Conservation (phyloP, 2,888 invertebrate species). For the Drosophila suboccidentalis region DNA sequence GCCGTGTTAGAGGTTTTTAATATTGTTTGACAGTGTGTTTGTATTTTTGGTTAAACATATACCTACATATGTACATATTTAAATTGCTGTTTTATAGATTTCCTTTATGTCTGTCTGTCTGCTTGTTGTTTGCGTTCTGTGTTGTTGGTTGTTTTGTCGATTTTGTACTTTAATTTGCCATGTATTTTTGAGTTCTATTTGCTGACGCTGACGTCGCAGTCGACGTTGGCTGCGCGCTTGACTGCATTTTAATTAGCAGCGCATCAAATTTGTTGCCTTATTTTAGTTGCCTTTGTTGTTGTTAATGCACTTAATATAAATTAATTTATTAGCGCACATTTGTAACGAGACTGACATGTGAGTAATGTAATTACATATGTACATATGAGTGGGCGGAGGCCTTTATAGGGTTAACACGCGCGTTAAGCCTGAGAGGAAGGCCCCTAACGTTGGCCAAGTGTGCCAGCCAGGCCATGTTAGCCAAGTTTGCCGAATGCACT, state of each 20-base stretch:
- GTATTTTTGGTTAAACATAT: conserved; percentile 4
- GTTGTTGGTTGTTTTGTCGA: not conserved
- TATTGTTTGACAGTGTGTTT: conserved; percentile 28
- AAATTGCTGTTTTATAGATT: conserved; percentile 4
- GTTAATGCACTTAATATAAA: conserved; percentile 44
- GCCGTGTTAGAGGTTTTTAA: conserved; percentile 17
- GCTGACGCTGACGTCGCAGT: conserved; percentile 8
- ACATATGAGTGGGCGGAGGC: not conserved
- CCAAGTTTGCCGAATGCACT: conserved; percentile 34
- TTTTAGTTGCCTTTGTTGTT: conserved; percentile 13
- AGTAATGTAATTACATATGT: conserved; percentile 4
- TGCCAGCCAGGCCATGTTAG: not conserved
- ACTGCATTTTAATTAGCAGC: conserved; percentile 68
- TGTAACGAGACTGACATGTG: conserved; percentile 17
- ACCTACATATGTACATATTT: not conserved
- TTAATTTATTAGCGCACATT: conserved; percentile 34
- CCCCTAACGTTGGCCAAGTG: conserved; percentile 16
- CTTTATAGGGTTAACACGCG: conserved; percentile 29
- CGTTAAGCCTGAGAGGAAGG: conserved; percentile 2
- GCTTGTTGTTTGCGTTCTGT: not conserved
- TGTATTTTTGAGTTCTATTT: conserved; percentile 34
- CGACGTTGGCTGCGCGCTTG: conserved; percentile 36
- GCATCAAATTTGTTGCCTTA: conserved; percentile 24
- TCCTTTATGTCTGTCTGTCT: conserved; percentile 9
- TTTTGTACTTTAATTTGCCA: conserved; percentile 17